Evolutionary conservation across 2,797 vertebrate species (phyloP), one percentile per base, ranked within the genome.

Genomic region (Steatocranus sp.): DNA sequence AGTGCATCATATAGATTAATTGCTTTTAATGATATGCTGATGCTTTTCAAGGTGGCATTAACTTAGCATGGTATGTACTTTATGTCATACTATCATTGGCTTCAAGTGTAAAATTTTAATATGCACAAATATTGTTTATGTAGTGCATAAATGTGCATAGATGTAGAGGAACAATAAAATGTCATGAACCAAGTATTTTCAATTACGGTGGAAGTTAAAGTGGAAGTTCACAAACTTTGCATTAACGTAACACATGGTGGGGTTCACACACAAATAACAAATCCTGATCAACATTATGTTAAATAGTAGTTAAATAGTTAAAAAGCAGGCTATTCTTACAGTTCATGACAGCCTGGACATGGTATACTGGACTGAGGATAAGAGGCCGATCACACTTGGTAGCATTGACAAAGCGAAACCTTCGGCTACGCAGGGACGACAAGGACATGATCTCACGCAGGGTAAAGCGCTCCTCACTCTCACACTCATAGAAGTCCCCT

Each of bases 311-410:
- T 61, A 36, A 36, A 30, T 30, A 46, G 3, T 11, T 9, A 7
- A 73, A 54, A 85, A 79, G 11, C 34, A 15, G 3, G 17, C 46
- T 54, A 7, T 87, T 95, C 98, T 98, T 85, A 98, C 97, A 53
- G 78, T 94, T 96, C 98, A 98, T 98, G 88, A 97, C 56, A 34
- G 94, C 97, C 0, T 96, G 91, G 80, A 98, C 85, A 86, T 97
- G 92, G 54, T 97, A 98, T 5, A 96, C 11, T 0, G 98, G 97
- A 79, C 48, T 95, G 85, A 99, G 87, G 48, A 91, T 1, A 14
- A 97, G 70, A 0, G 75, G 3, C 0, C 5, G 54, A 1, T 92
- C 81, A 14, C 48, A 12, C 25, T 78, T 93, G 11, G 82, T 76
- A 46, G 81, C 51, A 25, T 91, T 94, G 14, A 93, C 25, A 3